Base-by-base conservation (phyloP, 2,797 vertebrate species). In the Setipinna tenuifilis region DNA sequence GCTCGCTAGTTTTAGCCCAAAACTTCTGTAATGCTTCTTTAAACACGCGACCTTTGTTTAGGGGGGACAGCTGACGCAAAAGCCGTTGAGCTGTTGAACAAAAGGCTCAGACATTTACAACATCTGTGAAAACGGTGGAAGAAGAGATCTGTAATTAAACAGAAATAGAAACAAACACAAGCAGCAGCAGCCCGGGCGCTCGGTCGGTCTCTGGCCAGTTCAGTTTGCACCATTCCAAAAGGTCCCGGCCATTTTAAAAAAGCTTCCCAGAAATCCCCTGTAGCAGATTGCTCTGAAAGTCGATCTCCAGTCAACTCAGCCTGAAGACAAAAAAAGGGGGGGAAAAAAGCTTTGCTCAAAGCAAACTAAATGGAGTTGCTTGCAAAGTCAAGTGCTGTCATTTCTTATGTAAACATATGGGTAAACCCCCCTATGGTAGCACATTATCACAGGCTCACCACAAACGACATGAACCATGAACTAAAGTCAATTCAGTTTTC, bases 261-360 rank as follows among this genome's bases (percentile, higher is more conserved):
- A 78, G 62, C 83, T 88, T 89, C 89, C 87, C 85, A 83, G n/a
- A 82, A 83, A 88, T 89, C 89, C 87, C 89, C 87, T 89, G 89
- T 86, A 88, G 84, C 80, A 82, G 86, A 87, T 62, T 83, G 83
- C 87, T 86, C 80, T 83, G 85, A 85, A 83, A 65, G n/a, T 78
- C 23, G 84, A 82, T 82, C 62, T 83, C 83, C 81, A 59, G 86
- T 86, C 82, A 81, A 61, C 86, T 82, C 82, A 28, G 87, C 85
- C 85, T 7, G 86, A 86, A 83, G 81, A 87, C 85, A 17, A 68
- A 82, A 88, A 90, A 88, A 87, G 31, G 50, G 19, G 19, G 21
- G 9, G 23, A 62, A 25, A 87, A 83, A 87, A 89, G 82, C n/a
- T n/a, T n/a, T 83, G 85, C 48, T 68, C 85, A 48, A 85, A 87